Evolutionary conservation across 2,888 invertebrate genomes (phyloP).

Genomic region (Omphaloscelis lunosa): DNA sequence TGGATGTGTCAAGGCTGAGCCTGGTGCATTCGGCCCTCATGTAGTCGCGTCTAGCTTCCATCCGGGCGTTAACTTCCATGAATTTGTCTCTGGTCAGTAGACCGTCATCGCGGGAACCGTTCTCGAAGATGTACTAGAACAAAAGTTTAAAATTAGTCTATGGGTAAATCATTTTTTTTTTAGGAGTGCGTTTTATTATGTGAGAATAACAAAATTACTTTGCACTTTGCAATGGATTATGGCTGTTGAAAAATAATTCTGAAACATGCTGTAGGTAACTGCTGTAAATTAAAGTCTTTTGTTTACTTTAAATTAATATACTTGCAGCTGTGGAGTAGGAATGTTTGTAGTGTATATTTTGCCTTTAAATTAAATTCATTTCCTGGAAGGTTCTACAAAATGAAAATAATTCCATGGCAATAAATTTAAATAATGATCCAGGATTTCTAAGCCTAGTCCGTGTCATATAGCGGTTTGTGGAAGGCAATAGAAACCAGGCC

Average conservation of each 20-base stretch:
- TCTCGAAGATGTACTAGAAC: constrained; percentile 88
- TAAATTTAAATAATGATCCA: constrained; percentile 22
- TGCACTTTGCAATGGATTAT: background rate
- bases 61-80: constrained; percentile 91
- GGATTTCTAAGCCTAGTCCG: constrained; percentile 39
- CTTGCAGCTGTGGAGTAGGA: background rate
- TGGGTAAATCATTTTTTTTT: background rate
- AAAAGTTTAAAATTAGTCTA: constrained; percentile 66
- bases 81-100: constrained; percentile 88
- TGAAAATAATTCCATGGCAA: background rate
- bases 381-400: background rate
- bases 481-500: constrained; percentile 49
- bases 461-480: constrained; percentile 59
- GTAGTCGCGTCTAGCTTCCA: constrained; percentile 91
- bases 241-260: background rate
- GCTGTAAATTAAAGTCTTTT: background rate
- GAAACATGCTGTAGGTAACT: background rate
- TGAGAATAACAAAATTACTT: constrained; percentile 6
- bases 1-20: constrained; percentile 91
- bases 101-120: constrained; percentile 84
- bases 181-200: background rate
- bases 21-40: constrained; percentile 91
- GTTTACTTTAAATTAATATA: background rate
- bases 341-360: background rate
- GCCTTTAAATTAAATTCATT: background rate